Evolutionary conservation across 2,888 invertebrate genomes (phyloP).

Genomic region (Lycophotia porphyrea): DNA sequence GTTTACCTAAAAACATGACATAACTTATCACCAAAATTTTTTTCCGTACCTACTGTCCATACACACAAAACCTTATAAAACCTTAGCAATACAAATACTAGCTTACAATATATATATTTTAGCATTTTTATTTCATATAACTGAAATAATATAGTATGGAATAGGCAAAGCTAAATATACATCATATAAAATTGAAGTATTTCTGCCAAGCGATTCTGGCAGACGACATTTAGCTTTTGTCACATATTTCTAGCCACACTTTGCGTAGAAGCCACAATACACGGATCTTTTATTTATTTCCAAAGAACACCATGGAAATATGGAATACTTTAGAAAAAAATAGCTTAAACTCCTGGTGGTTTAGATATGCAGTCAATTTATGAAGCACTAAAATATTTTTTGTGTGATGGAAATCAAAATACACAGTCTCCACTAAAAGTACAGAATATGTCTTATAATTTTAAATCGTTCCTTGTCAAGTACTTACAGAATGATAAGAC

Average conservation of each 20-base stretch:
- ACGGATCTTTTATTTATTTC: constrained; percentile 40
- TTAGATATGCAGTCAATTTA: constrained; percentile 14
- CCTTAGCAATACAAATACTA: constrained; percentile 26
- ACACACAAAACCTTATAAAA: background rate
- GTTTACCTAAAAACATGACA: background rate
- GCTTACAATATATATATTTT: constrained; percentile 37
- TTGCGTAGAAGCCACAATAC: constrained; percentile 69
- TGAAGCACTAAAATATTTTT: background rate
- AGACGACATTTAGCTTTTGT: constrained; percentile 62
- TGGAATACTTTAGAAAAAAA: constrained; percentile 45
- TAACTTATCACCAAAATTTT: background rate
- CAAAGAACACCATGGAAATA: constrained; percentile 18
- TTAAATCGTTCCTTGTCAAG: background rate
- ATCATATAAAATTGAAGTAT: constrained; percentile 33
- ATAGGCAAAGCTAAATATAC: constrained; percentile 44
- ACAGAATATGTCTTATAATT: background rate
- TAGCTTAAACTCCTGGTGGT: constrained; percentile 32
- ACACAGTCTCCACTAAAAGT: background rate
- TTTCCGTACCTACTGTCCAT: background rate
- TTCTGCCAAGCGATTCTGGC: constrained; percentile 55
- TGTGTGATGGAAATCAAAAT: background rate
- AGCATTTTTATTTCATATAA: constrained; percentile 15
- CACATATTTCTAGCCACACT: constrained; percentile 65
- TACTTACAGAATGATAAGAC: background rate
- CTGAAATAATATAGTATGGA: constrained; percentile 3